Evolutionary conservation across 1,140 invertebrate genomes (phyloP).

Genomic region (Araneus ventricosus): DNA sequence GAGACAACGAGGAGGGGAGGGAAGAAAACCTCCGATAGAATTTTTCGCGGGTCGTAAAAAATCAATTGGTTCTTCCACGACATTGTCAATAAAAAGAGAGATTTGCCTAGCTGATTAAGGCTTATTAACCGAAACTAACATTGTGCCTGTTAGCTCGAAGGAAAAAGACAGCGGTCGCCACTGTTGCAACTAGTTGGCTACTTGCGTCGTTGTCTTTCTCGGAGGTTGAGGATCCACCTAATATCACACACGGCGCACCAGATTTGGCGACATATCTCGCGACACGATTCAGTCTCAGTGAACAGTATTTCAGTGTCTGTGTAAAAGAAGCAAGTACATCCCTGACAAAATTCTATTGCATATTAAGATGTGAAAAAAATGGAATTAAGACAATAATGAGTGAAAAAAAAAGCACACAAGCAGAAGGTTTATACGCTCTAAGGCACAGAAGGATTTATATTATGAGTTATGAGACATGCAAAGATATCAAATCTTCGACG

Average conservation of each 20-base stretch:
- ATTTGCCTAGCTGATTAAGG: constrained; percentile 69
- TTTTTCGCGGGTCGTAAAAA: constrained; percentile 66
- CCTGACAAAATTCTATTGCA: no score
- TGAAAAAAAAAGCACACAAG: no score
- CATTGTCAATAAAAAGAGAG: constrained; percentile 68
- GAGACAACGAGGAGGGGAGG: constrained; percentile 27
- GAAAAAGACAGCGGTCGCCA: constrained; percentile 63
- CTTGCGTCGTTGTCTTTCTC: constrained; percentile 2
- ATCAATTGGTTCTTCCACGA: constrained; percentile 61
- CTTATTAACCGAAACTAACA: constrained; percentile 72
- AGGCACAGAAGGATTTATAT: no score
- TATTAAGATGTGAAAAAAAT: no score
- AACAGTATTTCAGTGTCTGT: no score
- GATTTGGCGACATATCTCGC: neutral
- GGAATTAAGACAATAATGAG: no score
- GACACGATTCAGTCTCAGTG: no score
- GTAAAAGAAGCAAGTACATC: no score
- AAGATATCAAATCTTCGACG: no score
- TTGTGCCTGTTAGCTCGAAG: constrained; percentile 44
- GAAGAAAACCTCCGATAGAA: constrained; percentile 49
- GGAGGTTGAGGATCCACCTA: neutral
- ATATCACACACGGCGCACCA: neutral
- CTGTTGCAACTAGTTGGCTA: constrained; percentile 26
- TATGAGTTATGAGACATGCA: no score
- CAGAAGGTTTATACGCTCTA: no score